phyloP scores from a whole-genome alignment of 2,113 vertebrate species.

The Menura novaehollandiae region DNA sequence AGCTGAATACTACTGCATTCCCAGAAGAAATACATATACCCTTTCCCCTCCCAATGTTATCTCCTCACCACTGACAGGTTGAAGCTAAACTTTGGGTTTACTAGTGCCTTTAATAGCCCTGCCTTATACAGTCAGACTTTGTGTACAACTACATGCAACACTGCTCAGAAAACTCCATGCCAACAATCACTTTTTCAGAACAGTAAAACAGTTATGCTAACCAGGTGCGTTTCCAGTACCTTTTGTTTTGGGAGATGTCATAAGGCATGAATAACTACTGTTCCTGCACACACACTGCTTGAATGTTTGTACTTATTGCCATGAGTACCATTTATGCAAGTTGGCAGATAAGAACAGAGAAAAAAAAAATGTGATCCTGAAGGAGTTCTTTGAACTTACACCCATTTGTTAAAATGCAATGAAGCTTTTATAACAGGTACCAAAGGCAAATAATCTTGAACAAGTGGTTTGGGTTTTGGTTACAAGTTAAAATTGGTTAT shows the following conservation, averaged over 20 bases:
- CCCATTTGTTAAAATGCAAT: neutral
- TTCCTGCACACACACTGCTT: neutral
- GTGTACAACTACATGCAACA: neutral
- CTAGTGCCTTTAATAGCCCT: neutral
- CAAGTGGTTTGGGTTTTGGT: neutral
- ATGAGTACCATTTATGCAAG: neutral
- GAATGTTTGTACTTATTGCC: rapidly evolving
- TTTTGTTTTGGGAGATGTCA: neutral
- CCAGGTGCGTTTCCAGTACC: neutral
- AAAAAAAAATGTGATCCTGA: neutral
- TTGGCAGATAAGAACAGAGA: neutral
- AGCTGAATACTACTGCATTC: neutral
- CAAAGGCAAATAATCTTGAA: neutral
- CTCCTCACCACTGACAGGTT: neutral
- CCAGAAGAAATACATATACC: neutral
- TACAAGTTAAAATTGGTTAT: neutral
- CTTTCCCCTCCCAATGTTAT: neutral
- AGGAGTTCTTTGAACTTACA: neutral
- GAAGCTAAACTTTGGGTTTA: neutral
- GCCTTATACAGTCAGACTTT: neutral
- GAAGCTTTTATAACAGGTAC: neutral
- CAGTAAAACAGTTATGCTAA: neutral
- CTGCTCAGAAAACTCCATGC: neutral
- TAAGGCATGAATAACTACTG: neutral
- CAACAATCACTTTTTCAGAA: neutral